Conservation (phyloP, 2,113 vertebrate genomes). For the Cyphomyrus plagiostoma region DNA sequence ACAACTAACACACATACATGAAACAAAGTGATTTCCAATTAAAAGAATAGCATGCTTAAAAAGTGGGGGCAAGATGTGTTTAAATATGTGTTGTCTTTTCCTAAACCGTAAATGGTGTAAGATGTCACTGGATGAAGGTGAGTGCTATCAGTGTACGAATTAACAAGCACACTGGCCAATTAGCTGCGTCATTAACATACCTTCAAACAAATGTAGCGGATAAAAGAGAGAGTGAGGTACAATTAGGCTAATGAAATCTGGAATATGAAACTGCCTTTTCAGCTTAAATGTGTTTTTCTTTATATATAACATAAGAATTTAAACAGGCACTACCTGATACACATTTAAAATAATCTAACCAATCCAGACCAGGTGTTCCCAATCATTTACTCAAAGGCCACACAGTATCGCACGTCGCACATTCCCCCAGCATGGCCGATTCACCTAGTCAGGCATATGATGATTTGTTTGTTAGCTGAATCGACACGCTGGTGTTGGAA, state of each 20-base stretch:
- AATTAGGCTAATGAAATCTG: conserved; percentile 25
- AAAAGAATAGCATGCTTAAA: conserved; percentile 63
- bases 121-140: conserved; percentile 1
- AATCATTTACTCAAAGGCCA: background rate
- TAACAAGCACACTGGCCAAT: conserved; percentile 19
- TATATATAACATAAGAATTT: background rate
- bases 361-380: background rate
- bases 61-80: conserved; percentile 38
- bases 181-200: conserved; percentile 22
- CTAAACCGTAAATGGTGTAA: conserved; percentile 18
- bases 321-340: background rate
- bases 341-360: conserved; percentile 1
- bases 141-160: conserved; percentile 17
- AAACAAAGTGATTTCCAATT: conserved; percentile 51
- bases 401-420: background rate
- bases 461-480: background rate
- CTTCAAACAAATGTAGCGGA: conserved; percentile 11
- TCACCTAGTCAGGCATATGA: background rate
- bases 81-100: conserved; percentile 19
- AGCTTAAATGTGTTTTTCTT: conserved; percentile 19
- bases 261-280: conserved; percentile 22
- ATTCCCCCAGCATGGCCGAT: background rate
- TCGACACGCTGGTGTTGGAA: background rate
- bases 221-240: conserved; percentile 11
- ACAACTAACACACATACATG: conserved; percentile 41